A percentile compares a stretch with the other conserved stretches of the same genome.
These are phyloP conservation scores for Leptinotarsa tumamoca DNA, from an alignment of 2,888 invertebrate species.

Conservation along the genomic window DNA sequence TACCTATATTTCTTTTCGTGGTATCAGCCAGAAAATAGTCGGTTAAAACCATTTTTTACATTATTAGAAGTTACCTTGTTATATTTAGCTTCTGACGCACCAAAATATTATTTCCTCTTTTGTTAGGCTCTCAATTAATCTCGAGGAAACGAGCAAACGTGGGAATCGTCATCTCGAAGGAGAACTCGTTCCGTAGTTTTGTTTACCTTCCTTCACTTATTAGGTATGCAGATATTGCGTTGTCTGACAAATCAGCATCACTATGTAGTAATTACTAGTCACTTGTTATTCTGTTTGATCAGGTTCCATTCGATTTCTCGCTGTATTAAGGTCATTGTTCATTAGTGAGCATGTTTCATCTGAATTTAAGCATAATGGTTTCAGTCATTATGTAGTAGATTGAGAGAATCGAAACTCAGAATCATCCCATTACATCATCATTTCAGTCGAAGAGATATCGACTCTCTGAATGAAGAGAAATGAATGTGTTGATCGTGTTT, in stretches of 20 bases:
- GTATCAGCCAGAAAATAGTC: no score
- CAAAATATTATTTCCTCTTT: neutral
- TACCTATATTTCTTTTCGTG: no score
- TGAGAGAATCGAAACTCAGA: neutral
- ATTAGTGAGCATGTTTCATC: neutral
- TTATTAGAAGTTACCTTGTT: no score
- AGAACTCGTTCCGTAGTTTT: conserved; percentile 19
- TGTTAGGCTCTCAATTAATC: neutral
- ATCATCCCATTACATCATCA: no score
- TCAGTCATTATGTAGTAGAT: neutral
- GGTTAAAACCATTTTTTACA: no score
- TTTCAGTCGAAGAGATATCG: no score
- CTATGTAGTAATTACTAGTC: conserved; percentile 7
- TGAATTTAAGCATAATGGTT: neutral
- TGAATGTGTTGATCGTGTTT: no score
- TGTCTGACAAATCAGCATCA: conserved; percentile 18
- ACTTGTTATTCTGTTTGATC: conserved; percentile 13
- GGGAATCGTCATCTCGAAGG: conserved; percentile 8
- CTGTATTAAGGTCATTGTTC: conserved; percentile 4
- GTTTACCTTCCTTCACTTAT: conserved; percentile 17
- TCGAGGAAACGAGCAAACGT: conserved; percentile 5
- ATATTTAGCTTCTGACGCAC: neutral
- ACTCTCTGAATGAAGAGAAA: no score
- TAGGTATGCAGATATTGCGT: conserved; percentile 14
- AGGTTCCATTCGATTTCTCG: conserved; percentile 11